Evolutionary conservation across 2,888 invertebrate genomes (phyloP), one percentile per base, ranked within the genome.

Genomic region (Drosophila affinis): DNA sequence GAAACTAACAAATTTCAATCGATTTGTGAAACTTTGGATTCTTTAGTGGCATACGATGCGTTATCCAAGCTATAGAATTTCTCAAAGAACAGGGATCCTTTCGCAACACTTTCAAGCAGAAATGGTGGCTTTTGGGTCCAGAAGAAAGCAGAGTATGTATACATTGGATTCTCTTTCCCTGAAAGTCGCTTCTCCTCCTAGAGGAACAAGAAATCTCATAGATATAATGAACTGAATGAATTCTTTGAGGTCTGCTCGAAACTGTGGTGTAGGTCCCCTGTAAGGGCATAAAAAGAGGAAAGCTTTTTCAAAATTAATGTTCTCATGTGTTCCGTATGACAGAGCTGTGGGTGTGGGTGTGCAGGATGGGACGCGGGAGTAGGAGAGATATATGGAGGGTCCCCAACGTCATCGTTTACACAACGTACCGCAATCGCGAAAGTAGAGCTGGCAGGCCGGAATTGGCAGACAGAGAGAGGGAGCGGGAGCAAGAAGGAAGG

Each of bases 341-440:
- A 39, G 7, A 1, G 52, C 24, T 12, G n/a, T 17, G 14, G 21
- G 29, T 39, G 47, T 44, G 55, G 7, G 27, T 18, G 18, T 18
- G 55, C 21, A 21, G 24, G 24, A 5, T 3, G 4, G 24, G 24
- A 4, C 24, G 24, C 24, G 62, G 17, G 32, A 55, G 39, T 39
- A 2, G 2, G 14, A 14, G 39, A 39, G 39, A 39, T 39, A 39
- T 21, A 21, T 21, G 21, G 7, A 3, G 12, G 18, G 18, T 46
- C 21, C 14, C 21, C 45, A 62, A 72, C 72, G 73, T 72, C 72
- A 72, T 64, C 62, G 67, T 76, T 81, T 78, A 76, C 79, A 78
- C 79, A 78, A 81, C 77, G 60, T 62, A 69, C 69, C 57, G 75
- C 78, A 78, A 78, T 72, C 67, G 68, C 59, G 49, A 79, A 64